A percentile compares a stretch with the other conserved stretches of the same genome.
Evolutionary conservation across 1,140 invertebrate genomes (phyloP).

Genomic region (Sitophilus oryzae): DNA sequence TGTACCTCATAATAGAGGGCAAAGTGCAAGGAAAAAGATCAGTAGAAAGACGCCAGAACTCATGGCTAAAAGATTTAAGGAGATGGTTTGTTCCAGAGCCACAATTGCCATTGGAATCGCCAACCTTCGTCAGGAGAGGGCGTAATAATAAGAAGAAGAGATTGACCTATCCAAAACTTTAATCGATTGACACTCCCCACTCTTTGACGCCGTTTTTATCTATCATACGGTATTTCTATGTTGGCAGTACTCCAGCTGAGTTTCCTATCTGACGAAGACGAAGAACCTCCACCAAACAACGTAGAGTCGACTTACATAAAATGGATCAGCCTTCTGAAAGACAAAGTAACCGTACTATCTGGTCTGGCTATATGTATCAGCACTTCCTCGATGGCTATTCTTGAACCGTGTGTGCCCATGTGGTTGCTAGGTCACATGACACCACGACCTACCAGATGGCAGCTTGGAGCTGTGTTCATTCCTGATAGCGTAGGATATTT

Average conservation of each 20-base stretch:
- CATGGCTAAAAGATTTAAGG: no score
- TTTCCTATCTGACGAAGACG: background rate
- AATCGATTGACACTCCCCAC: no score
- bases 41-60: no score
- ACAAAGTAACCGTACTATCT: conserved; percentile 55
- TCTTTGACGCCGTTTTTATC: no score
- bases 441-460: conserved; percentile 70
- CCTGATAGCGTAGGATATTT: conserved; percentile 79
- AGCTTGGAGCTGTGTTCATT: conserved; percentile 73
- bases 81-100: no score
- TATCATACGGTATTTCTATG: no score
- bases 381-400: conserved; percentile 70
- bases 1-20: no score
- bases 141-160: no score
- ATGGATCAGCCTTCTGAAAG: conserved; percentile 53
- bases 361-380: conserved; percentile 66
- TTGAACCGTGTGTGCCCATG: conserved; percentile 76
- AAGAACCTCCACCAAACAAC: conserved; percentile 6
- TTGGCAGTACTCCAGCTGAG: background rate
- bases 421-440: conserved; percentile 69
- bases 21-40: no score
- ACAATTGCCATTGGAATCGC: no score
- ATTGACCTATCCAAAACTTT: no score
- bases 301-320: conserved; percentile 34
- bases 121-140: no score